phyloP scores from a whole-genome alignment of 2,888 invertebrate species.

The Thera britannica region DNA sequence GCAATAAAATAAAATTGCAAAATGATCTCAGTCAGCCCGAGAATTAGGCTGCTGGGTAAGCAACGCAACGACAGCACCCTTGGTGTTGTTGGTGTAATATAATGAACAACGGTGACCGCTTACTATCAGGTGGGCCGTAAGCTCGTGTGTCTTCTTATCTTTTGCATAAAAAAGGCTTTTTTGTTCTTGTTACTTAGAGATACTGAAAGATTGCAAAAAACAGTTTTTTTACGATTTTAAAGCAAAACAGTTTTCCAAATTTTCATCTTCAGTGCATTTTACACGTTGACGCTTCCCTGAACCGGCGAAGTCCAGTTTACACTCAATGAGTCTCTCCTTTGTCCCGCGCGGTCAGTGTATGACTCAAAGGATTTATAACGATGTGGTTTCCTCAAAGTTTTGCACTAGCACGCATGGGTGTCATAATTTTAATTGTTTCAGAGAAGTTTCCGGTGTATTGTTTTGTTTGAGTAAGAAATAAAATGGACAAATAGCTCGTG shows the following conservation, averaged over 20 bases:
- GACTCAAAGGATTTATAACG: conserved; percentile 57
- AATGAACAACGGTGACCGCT: too few relatives aligned
- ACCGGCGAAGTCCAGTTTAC: conserved; percentile 20
- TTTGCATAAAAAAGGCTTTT: too few relatives aligned
- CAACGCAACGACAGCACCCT: too few relatives aligned
- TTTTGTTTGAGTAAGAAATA: conserved; percentile 7
- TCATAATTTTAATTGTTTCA: conserved; percentile 72
- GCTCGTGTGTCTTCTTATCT: too few relatives aligned
- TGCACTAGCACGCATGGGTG: conserved; percentile 60
- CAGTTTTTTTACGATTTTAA: background rate
- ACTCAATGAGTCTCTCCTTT: conserved; percentile 37
- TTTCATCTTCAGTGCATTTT: conserved; percentile 20
- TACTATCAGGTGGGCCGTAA: too few relatives aligned
- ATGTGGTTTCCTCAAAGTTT: conserved; percentile 61
- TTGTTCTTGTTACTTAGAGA: too few relatives aligned
- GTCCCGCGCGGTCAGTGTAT: conserved; percentile 48
- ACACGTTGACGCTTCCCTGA: conserved; percentile 17
- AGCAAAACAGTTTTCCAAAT: conserved; percentile 6
- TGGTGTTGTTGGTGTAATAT: too few relatives aligned
- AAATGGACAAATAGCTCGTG: background rate
- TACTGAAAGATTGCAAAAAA: too few relatives aligned
- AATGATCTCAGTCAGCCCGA: too few relatives aligned
- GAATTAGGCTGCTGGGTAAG: too few relatives aligned
- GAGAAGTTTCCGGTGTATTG: background rate
- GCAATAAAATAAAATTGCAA: too few relatives aligned